Evolutionary conservation across 2,888 invertebrate genomes (phyloP).

Genomic region (Leptinotarsa peninsularis): DNA sequence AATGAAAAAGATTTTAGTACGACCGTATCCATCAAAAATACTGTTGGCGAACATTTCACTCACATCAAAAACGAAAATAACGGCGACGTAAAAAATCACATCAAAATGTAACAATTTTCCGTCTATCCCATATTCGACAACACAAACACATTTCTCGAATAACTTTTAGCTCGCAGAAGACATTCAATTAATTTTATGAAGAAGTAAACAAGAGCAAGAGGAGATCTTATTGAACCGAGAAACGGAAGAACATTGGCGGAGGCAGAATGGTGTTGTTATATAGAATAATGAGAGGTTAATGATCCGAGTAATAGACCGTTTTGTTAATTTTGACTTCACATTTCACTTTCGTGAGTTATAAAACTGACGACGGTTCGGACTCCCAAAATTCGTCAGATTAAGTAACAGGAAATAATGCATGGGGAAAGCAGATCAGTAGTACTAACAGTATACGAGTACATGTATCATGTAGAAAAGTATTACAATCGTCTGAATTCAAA

Average conservation of each 20-base stretch:
- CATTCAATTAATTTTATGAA: slow-evolving; percentile 39
- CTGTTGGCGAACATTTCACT: slow-evolving; percentile 9
- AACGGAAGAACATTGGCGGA: slow-evolving; percentile 15
- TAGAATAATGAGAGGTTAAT: neutral
- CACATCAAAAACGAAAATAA: slow-evolving; percentile 31
- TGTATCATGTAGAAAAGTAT: too few relatives aligned
- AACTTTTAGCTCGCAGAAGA: slow-evolving; percentile 30
- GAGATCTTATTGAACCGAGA: slow-evolving; percentile 20
- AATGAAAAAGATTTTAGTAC: slow-evolving; percentile 27
- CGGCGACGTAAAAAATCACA: slow-evolving; percentile 31
- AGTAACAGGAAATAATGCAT: too few relatives aligned
- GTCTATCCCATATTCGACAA: slow-evolving; percentile 24
- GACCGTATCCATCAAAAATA: slow-evolving; percentile 23
- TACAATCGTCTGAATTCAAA: too few relatives aligned
- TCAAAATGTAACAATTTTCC: slow-evolving; percentile 35
- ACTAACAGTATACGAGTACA: too few relatives aligned
- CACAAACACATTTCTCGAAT: slow-evolving; percentile 30
- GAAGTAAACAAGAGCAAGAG: slow-evolving; percentile 34
- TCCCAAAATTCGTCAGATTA: too few relatives aligned
- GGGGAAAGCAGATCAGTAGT: too few relatives aligned
- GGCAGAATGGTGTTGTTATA: neutral
- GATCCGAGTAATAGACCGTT: neutral
- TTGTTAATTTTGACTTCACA: neutral
- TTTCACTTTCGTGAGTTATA: too few relatives aligned
- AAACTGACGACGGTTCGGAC: too few relatives aligned